These are phyloP conservation scores for Arvicanthis niloticus DNA, from an alignment of 2,113 vertebrate genomes.

Conservation along the genomic window DNA sequence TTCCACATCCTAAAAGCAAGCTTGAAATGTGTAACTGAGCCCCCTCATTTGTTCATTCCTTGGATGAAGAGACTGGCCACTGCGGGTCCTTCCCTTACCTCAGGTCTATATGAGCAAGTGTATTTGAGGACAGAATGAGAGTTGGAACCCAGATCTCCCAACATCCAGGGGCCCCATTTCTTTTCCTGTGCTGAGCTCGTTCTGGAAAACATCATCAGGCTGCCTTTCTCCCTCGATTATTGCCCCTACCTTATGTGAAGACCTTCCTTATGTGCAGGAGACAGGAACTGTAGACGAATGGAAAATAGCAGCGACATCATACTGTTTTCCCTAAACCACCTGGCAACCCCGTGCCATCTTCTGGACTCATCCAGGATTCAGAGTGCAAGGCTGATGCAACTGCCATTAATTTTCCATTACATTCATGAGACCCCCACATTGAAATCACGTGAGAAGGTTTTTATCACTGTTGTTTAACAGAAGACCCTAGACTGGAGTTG, in stretches of 20 bases:
- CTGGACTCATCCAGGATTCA: neutral
- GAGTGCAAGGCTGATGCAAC: neutral
- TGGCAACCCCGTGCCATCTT: neutral
- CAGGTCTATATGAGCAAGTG: neutral
- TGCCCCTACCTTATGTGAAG: neutral
- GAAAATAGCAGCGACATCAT: neutral
- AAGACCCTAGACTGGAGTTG: neutral
- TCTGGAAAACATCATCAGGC: neutral
- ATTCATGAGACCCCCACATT: neutral
- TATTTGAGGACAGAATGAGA: neutral
- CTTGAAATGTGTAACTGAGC: neutral
- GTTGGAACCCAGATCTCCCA: neutral
- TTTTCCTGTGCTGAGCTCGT: neutral
- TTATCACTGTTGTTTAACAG: neutral
- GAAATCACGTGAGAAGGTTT: neutral
- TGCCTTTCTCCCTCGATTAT: neutral
- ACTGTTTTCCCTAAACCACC: neutral
- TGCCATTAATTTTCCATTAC: neutral
- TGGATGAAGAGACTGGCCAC: neutral
- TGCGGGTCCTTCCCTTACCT: neutral
- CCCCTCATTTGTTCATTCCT: neutral
- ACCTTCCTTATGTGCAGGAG: neutral
- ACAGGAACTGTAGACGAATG: neutral
- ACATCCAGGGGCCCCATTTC: neutral
- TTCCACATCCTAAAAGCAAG: neutral